Percentiles rank a stretch among this genome's conserved stretches.
These are phyloP conservation scores for Antitype chi DNA, from an alignment of 2,888 invertebrate species.

Conservation along the genomic window DNA sequence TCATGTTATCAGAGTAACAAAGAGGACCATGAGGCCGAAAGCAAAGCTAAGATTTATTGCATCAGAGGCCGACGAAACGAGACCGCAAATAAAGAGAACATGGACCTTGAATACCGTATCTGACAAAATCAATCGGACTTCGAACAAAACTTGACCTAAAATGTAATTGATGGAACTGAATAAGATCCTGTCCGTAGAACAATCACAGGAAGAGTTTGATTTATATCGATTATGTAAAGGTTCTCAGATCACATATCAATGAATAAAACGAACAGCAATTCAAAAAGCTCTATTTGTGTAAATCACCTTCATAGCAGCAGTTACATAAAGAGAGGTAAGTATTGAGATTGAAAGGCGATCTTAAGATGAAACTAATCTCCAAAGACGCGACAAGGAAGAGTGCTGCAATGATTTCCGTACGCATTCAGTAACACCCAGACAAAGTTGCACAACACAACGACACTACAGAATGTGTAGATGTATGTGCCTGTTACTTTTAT, in stretches of 20 bases:
- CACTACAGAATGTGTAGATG: slow-evolving; percentile 63
- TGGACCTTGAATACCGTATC: slow-evolving; percentile 89
- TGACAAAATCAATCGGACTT: slow-evolving; percentile 90
- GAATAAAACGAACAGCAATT: slow-evolving; percentile 9
- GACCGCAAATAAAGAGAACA: slow-evolving; percentile 90
- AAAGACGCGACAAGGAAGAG: slow-evolving; percentile 79
- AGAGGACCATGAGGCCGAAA: slow-evolving; percentile 87
- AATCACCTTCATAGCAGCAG: slow-evolving; percentile 47
- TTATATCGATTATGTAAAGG: slow-evolving; percentile 25
- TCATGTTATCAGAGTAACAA: slow-evolving; percentile 87
- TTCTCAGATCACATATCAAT: slow-evolving; percentile 1
- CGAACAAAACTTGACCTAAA: slow-evolving; percentile 89
- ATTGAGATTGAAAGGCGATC: slow-evolving; percentile 71
- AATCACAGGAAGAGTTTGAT: slow-evolving; percentile 32
- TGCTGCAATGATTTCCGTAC: slow-evolving; percentile 80
- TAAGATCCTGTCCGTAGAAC: slow-evolving; percentile 52
- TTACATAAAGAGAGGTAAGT: slow-evolving; percentile 68
- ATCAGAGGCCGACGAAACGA: slow-evolving; percentile 89
- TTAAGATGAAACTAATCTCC: slow-evolving; percentile 73
- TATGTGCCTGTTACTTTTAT: slow-evolving; percentile 70
- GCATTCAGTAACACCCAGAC: slow-evolving; percentile 78
- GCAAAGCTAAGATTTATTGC: slow-evolving; percentile 88
- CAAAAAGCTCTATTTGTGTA: slow-evolving; percentile 30
- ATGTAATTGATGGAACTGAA: slow-evolving; percentile 83
- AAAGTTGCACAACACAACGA: slow-evolving; percentile 77